Evolutionary conservation across 2,113 vertebrate species (phyloP).

Genomic region (Panthera tigris): DNA sequence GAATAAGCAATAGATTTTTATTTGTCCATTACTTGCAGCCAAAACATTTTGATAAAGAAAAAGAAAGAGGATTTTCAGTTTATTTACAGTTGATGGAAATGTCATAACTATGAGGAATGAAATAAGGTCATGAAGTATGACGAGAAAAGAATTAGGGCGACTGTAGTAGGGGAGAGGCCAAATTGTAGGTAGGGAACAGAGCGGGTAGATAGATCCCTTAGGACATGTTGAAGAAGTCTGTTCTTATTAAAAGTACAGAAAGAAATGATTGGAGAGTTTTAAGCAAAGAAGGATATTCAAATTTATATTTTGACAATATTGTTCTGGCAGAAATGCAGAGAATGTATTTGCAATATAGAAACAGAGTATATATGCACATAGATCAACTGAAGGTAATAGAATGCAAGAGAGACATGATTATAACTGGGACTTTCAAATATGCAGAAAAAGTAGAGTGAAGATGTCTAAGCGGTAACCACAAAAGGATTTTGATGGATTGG

Average conservation of each 20-base stretch:
- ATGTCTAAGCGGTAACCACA: background rate
- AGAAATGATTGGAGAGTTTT: background rate
- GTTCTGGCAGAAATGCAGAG: background rate
- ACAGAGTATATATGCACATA: background rate
- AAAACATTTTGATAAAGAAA: background rate
- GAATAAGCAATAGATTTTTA: background rate
- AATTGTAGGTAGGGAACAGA: background rate
- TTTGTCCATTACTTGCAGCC: background rate
- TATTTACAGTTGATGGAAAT: background rate
- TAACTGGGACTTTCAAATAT: background rate
- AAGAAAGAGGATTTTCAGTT: background rate
- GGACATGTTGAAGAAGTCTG: background rate
- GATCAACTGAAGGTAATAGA: background rate
- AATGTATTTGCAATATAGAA: background rate
- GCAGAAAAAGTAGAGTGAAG: background rate
- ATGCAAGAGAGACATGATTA: background rate
- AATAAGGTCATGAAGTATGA: background rate
- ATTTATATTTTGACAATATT: background rate
- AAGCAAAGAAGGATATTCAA: background rate
- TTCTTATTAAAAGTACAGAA: background rate
- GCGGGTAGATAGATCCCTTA: background rate
- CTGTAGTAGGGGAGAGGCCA: background rate
- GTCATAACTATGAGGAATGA: background rate
- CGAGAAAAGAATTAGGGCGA: background rate
- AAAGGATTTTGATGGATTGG: background rate